These are phyloP conservation scores for Setipinna tenuifilis DNA, from an alignment of 2,797 vertebrate species.

Conservation along the genomic window DNA sequence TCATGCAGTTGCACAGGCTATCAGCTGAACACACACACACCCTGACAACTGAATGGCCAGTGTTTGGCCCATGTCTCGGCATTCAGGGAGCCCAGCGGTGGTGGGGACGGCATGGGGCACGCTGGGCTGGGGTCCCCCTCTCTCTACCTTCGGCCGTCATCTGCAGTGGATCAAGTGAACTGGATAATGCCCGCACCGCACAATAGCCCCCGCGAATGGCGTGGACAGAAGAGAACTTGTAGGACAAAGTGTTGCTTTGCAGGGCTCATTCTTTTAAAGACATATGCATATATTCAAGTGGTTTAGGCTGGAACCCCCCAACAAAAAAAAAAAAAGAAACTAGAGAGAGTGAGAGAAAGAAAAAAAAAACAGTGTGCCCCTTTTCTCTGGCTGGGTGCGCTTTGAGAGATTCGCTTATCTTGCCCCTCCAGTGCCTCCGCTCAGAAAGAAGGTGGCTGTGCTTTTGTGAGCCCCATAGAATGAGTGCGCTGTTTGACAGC, in stretches of 20 bases:
- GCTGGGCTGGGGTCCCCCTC: neutral
- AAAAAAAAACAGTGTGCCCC: slow-evolving; percentile 51
- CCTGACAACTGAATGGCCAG: neutral
- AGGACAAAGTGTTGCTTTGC: slow-evolving; percentile 81
- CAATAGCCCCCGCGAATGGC: slow-evolving; percentile 71
- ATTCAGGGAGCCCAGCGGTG: slow-evolving; percentile 31
- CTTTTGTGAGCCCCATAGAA: slow-evolving; percentile 76
- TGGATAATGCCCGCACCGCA: slow-evolving; percentile 67
- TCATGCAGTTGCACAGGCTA: neutral
- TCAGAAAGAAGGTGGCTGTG: slow-evolving; percentile 76
- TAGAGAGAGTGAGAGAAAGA: neutral
- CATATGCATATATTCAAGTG: slow-evolving; percentile 76
- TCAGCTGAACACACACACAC: neutral
- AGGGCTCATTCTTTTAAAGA: slow-evolving; percentile 72
- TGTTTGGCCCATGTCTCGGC: neutral
- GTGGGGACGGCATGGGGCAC: neutral
- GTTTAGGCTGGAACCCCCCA: slow-evolving; percentile 71
- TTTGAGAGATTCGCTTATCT: slow-evolving; percentile 84
- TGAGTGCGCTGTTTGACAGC: slow-evolving; percentile 78
- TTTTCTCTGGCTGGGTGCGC: slow-evolving; percentile 63
- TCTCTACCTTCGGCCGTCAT: slow-evolving; percentile 3
- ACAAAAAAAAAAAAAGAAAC: slow-evolving; percentile 53
- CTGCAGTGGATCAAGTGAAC: slow-evolving; percentile 62
- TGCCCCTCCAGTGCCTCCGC: slow-evolving; percentile 72
- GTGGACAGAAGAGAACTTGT: slow-evolving; percentile 78